Evolutionary conservation across 1,140 invertebrate genomes (phyloP).

Genomic region (Armadillidium nasatum): DNA sequence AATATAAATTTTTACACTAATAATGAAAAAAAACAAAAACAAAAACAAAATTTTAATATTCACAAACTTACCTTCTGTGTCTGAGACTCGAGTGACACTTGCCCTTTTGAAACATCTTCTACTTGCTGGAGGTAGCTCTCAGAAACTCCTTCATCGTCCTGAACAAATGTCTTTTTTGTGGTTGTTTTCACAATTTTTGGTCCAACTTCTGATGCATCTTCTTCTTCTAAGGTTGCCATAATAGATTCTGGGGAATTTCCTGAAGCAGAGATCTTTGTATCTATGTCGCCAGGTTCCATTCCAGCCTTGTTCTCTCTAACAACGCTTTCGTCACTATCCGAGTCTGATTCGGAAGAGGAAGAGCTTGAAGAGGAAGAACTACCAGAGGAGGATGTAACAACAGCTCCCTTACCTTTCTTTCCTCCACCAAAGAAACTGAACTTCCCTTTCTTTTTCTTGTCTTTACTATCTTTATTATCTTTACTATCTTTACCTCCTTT

Average conservation of each 20-base stretch:
- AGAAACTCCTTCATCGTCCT: slow-evolving; percentile 74
- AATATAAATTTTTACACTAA: neutral
- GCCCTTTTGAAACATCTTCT: slow-evolving; percentile 65
- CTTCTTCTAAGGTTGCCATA: neutral
- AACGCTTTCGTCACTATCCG: slow-evolving; percentile 37
- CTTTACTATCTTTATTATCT: no score
- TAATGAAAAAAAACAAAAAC: neutral
- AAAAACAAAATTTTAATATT: slow-evolving; percentile 12
- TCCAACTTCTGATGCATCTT: slow-evolving; percentile 47
- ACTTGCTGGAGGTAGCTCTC: slow-evolving; percentile 84
- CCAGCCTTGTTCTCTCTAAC: slow-evolving; percentile 44
- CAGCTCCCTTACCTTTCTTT: slow-evolving; percentile 20
- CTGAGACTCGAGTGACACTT: slow-evolving; percentile 50
- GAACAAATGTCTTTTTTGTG: slow-evolving; percentile 79
- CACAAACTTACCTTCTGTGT: slow-evolving; percentile 19
- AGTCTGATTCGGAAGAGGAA: slow-evolving; percentile 24
- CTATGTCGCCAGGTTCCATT: slow-evolving; percentile 36
- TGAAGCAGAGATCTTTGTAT: slow-evolving; percentile 27
- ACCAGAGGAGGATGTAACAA: slow-evolving; percentile 21
- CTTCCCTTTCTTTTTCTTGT: slow-evolving; percentile 44
- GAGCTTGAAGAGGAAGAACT: slow-evolving; percentile 24
- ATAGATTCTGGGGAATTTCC: neutral
- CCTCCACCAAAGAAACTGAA: slow-evolving; percentile 51
- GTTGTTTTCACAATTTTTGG: slow-evolving; percentile 83
- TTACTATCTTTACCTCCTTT: slow-evolving; percentile 35